Percentiles rank a stretch among this genome's conserved stretches.
Evolutionary conservation across 53 echinoderm and acorn worm species (phyloP).

Genomic region (Actinopyga echinites): DNA sequence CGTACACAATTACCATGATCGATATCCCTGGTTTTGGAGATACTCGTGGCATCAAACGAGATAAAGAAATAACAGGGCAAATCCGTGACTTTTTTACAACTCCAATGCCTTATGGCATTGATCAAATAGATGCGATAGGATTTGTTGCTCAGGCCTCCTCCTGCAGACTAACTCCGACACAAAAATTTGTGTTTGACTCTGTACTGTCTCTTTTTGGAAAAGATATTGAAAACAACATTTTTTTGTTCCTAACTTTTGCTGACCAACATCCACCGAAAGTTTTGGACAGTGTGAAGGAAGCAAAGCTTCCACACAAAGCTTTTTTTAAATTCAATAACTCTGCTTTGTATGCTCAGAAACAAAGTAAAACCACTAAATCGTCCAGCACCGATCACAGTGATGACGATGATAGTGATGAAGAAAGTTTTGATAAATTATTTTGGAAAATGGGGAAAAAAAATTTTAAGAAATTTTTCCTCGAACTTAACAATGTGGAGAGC

Average conservation of each 20-base stretch:
- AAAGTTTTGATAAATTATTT: too few species aligned
- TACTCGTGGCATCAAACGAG: conserved; percentile 52
- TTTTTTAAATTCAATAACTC: conserved; percentile 59
- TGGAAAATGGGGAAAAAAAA: too few species aligned
- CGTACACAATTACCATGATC: conserved; percentile 46
- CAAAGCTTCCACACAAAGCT: conserved; percentile 9
- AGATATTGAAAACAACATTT: conserved; percentile 49
- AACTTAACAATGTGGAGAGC: too few species aligned
- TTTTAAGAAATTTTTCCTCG: too few species aligned
- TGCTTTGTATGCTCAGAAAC: conserved; percentile 3
- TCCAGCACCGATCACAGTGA: too few species aligned
- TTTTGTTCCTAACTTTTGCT: conserved; percentile 43
- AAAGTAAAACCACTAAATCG: too few species aligned
- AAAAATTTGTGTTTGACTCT: conserved; percentile 52
- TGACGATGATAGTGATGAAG: too few species aligned
- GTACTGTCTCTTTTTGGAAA: conserved; percentile 56
- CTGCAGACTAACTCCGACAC: conserved; percentile 33
- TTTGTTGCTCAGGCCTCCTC: conserved; percentile 53
- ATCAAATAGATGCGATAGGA: conserved; percentile 62
- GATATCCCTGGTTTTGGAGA: conserved; percentile 70
- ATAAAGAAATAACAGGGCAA: conserved; percentile 53
- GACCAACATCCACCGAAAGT: conserved; percentile 33
- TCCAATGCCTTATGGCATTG: background rate
- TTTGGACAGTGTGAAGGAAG: conserved; percentile 37
- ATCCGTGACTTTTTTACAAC: conserved; percentile 48